Evolutionary conservation across 1,140 invertebrate species (phyloP).

Genomic region (Diorhabda carinulata): DNA sequence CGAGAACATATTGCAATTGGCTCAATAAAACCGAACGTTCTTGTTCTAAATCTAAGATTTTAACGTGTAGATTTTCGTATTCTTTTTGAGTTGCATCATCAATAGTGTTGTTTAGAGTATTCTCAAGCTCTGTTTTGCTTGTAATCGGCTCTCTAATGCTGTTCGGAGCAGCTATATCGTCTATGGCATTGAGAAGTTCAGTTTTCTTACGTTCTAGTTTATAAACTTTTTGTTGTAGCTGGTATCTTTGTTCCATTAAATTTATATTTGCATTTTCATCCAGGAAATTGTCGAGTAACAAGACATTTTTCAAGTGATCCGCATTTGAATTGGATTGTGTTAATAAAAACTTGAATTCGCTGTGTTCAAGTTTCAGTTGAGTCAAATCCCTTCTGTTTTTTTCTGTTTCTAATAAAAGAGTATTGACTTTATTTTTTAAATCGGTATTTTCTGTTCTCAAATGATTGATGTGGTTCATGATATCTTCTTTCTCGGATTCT

Average conservation of each 20-base stretch:
- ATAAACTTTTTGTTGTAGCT: constrained; percentile 24
- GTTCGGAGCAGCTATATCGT: constrained; percentile 19
- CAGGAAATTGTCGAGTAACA: constrained; percentile 22
- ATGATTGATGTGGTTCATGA: background rate
- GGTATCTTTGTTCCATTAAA: constrained; percentile 22
- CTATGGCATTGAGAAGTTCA: constrained; percentile 26
- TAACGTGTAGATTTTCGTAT: constrained; percentile 25
- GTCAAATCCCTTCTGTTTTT: constrained; percentile 21
- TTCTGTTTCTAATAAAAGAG: constrained; percentile 17
- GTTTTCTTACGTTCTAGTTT: constrained; percentile 29
- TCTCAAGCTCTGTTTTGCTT: constrained; percentile 22
- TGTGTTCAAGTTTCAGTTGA: constrained; percentile 23
- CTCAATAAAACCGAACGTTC: constrained; percentile 26
- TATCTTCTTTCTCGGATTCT: constrained; percentile 7
- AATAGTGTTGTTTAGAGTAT: constrained; percentile 3
- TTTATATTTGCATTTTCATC: background rate
- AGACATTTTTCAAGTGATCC: constrained; percentile 26
- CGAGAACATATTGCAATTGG: constrained; percentile 25
- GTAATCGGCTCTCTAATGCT: background rate
- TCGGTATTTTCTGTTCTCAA: constrained; percentile 10
- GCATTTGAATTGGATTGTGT: constrained; percentile 24
- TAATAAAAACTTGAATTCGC: constrained; percentile 30
- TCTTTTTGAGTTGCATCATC: constrained; percentile 14
- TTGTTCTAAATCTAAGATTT: constrained; percentile 29
- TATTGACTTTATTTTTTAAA: constrained; percentile 15